Base-by-base conservation (phyloP, 1,140 invertebrate species). In the Dreissena rostriformis region DNA sequence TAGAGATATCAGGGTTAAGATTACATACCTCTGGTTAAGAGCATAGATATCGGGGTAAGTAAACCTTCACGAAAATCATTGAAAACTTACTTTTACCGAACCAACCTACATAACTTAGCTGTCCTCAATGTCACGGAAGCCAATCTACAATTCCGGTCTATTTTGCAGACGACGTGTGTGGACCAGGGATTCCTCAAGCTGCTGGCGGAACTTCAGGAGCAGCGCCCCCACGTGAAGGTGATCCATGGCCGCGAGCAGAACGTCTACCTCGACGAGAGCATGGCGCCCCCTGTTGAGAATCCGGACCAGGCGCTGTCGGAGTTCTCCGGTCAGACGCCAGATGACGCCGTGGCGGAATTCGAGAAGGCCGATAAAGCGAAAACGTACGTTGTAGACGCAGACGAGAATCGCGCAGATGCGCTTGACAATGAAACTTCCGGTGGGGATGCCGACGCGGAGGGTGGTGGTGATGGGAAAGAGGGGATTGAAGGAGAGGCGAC, bases 91-190 rank as follows among this genome's bases (percentile, higher is more conserved):
- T 39, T 5, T 39, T 39, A 39, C 39, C 39, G 39, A 39, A 39
- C 39, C 39, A 2, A 2, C 8, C 39, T 39, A 8, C 39, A 39
- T 39, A 39, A 5, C 39, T 39, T 39, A 39, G 39, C 39, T 8
- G 8, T 2, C 39, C 39, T 39, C 39, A 39, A 39, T 39, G 39
- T 8, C 39, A 39, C 39, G 39, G 39, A 39, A 39, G 39, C 8
- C 39, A 39, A 8, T 39, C 39, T 39, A 39, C 39, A 39, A 2
- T 39, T 39, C 39, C 39, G 39, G 39, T 49, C 19, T 49, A 14
- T 65, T 8, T 80, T 74, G 26, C 80, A 87, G 86, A 77, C 83
- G 28, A 74, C 79, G 29, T 82, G 82, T 78, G 86, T 87, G 24
- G 83, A 81, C 15, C 52, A 85, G 68, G 80, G 66, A 49, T 71